Evolutionary conservation across 2,113 vertebrate genomes (phyloP).

Genomic region (Chitala chitala): DNA sequence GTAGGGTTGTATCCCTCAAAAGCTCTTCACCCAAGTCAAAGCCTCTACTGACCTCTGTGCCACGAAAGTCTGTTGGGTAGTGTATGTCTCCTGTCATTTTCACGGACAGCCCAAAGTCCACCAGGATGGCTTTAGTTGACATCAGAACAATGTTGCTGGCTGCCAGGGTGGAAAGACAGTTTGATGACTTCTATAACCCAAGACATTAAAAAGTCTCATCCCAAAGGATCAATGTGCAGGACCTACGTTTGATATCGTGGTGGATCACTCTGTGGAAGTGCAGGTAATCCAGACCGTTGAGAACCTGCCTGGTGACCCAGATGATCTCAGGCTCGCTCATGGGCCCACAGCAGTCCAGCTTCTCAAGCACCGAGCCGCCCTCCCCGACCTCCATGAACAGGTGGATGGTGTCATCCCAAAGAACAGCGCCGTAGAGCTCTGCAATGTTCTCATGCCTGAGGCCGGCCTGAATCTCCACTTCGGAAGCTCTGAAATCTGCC

Average conservation of each 20-base stretch:
- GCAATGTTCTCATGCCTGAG: slow-evolving; percentile 92
- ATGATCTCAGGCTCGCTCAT: slow-evolving; percentile 96
- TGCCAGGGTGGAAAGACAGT: slow-evolving; percentile 40
- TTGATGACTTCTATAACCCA: neutral
- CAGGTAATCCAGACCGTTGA: slow-evolving; percentile 88
- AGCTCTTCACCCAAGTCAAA: neutral
- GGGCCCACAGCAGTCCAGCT: slow-evolving; percentile 88
- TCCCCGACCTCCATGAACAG: slow-evolving; percentile 97
- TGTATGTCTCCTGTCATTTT: slow-evolving; percentile 90
- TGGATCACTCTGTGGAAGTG: slow-evolving; percentile 92
- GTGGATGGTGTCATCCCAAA: slow-evolving; percentile 81
- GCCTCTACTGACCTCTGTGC: slow-evolving; percentile 79
- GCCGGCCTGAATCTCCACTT: slow-evolving; percentile 91
- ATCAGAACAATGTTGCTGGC: slow-evolving; percentile 97
- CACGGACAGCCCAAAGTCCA: slow-evolving; percentile 91
- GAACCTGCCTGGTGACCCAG: slow-evolving; percentile 91
- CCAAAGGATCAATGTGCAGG: slow-evolving; percentile 18
- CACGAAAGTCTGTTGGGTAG: slow-evolving; percentile 86
- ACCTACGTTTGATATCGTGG: slow-evolving; percentile 93
- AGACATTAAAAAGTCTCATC: too few relatives aligned
- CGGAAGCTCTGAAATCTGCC: slow-evolving; percentile 85
- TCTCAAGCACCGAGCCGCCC: slow-evolving; percentile 90
- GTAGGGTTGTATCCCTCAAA: too few relatives aligned
- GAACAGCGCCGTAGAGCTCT: slow-evolving; percentile 79
- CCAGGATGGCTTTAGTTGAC: slow-evolving; percentile 92